Conservation (phyloP, 2,888 invertebrate species). For the Spodoptera exigua region DNA sequence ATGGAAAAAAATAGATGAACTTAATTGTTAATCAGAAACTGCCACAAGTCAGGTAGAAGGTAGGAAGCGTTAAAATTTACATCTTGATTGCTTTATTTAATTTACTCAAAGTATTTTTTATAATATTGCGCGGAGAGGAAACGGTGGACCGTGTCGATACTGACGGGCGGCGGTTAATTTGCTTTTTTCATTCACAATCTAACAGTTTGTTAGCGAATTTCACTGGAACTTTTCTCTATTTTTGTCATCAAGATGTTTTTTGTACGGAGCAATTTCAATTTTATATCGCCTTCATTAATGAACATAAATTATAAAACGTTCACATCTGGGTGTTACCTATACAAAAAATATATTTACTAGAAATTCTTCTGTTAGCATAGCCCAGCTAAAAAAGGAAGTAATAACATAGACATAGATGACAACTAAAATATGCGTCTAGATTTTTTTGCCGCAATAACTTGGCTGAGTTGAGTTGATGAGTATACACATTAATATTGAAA, state of each 20-base stretch:
- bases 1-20: too few relatives aligned
- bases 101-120: conserved; percentile 73
- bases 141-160: conserved; percentile 58
- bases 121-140: conserved; percentile 60
- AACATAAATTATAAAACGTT: conserved; percentile 24
- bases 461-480: conserved; percentile 7
- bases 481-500: background rate
- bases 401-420: conserved; percentile 17
- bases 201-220: conserved; percentile 57
- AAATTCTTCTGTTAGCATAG: too few relatives aligned
- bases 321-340: conserved; percentile 13
- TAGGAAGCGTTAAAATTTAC: conserved; percentile 68
- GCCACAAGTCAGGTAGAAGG: too few relatives aligned
- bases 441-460: conserved; percentile 34
- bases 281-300: conserved; percentile 8
- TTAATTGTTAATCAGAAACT: too few relatives aligned
- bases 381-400: conserved; percentile 22
- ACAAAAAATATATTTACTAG: conserved; percentile 19
- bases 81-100: conserved; percentile 84
- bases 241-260: conserved; percentile 46
- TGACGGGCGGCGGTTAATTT: conserved; percentile 56
- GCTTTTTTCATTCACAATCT: conserved; percentile 58
- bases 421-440: conserved; percentile 9
- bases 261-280: conserved; percentile 20
- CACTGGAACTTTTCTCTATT: conserved; percentile 50